These are phyloP conservation scores for Linepithema humile DNA, from an alignment of 1,140 invertebrate species.

Conservation along the genomic window DNA sequence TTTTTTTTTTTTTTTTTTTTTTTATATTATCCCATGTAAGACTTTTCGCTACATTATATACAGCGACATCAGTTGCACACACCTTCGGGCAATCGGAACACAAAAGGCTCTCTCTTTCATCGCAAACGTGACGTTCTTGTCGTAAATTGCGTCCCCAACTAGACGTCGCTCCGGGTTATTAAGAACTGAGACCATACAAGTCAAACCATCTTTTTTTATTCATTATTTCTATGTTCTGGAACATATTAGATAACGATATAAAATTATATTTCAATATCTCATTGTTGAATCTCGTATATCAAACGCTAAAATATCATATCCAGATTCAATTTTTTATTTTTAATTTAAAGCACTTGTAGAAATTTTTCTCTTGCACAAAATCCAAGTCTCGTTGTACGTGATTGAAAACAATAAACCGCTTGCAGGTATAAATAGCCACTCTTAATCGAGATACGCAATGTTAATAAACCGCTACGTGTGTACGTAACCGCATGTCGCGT, in stretches of 20 bases:
- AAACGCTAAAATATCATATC: background rate
- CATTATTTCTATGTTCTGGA: background rate
- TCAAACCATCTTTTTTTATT: slow-evolving; percentile 24
- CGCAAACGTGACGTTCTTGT: slow-evolving; percentile 75
- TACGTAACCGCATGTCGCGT: background rate
- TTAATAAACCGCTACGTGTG: background rate
- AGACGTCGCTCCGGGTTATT: slow-evolving; percentile 70
- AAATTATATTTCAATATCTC: slow-evolving; percentile 15
- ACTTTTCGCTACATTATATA: background rate
- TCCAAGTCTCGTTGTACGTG: background rate
- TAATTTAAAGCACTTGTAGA: background rate
- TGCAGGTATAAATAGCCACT: background rate
- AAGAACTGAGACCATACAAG: slow-evolving; percentile 42
- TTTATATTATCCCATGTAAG: background rate
- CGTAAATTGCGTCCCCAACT: slow-evolving; percentile 49
- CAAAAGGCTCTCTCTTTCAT: slow-evolving; percentile 71
- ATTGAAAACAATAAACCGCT: background rate
- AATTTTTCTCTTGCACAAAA: background rate
- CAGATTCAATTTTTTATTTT: background rate
- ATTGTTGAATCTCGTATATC: background rate
- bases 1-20: background rate
- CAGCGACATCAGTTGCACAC: slow-evolving; percentile 60
- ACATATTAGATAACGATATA: background rate
- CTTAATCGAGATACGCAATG: slow-evolving; percentile 15
- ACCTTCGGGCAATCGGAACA: slow-evolving; percentile 67